Base-by-base conservation (phyloP, 2,888 invertebrate species). In the Junonia oenone region DNA sequence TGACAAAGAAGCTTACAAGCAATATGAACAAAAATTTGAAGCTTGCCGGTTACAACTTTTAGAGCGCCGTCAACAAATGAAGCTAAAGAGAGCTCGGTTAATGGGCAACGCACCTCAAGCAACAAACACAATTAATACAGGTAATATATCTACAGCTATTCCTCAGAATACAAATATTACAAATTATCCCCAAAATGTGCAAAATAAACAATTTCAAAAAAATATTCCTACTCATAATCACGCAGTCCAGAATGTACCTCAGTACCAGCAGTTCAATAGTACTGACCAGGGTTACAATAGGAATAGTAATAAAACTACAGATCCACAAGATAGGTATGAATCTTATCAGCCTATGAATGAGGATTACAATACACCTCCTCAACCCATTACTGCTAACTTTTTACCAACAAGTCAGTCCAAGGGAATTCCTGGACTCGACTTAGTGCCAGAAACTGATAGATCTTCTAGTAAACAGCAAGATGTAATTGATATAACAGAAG, bases 1-100 rank as follows among this genome's bases (percentile, higher is more conserved):
- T 0, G 97, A 98, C 77, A 96, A 95, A 80, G 93, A 94, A 81
- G 95, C 96, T 66, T 96, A 96, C 73, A 92, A 92, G 67, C 94
- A 96, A 69, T 98, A 97, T 81, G 96, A 97, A 81, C 93, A 94
- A 50, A 97, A 96, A 78, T 98, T 97, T 93, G 95, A 96, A 72
- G 92, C 94, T 33, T 97, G 96, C 89, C 91, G 96, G 14, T 93
- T 93, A 64, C 95, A 96, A 71, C 85, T 97, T 33, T 83, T 96
- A 51, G 95, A 96, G 67, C 91, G 96, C 13, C 91, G 96, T n/a
- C 94, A 95, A 72, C 94, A 95, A 74, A 95, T 97, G 96, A 93
- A 94, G 50, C 91, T 91, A 58, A 94, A 93, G 75, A 91, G 93
- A 63, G 84, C 77, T 26, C 66, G 68, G 9, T 72, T 88, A 8